Evolutionary conservation across 2,113 vertebrate genomes (phyloP).

Genomic region (Xenus cinereus): DNA sequence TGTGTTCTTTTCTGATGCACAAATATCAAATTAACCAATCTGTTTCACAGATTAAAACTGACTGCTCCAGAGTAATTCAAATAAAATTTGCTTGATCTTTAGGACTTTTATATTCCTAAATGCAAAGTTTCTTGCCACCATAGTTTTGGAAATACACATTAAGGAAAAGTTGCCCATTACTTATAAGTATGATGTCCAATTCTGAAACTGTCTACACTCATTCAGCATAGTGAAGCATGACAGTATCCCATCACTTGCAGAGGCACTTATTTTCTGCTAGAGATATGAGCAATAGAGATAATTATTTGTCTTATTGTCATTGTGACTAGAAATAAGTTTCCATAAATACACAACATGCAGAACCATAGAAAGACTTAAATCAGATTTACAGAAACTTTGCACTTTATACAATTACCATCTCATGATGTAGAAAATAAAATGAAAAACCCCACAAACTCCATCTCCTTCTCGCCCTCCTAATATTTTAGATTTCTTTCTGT

Average conservation of each 20-base stretch:
- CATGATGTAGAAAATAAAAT: not conserved
- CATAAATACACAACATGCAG: not conserved
- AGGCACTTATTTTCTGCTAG: not conserved
- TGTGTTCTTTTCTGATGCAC: not conserved
- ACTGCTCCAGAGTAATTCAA: not conserved
- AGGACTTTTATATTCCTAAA: not conserved
- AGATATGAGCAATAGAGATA: not conserved
- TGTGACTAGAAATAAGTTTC: not conserved
- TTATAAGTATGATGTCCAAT: not conserved
- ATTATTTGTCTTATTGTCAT: slow-evolving; percentile 1
- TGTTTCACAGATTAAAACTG: not conserved
- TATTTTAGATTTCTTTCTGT: not conserved
- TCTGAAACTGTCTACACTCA: not conserved
- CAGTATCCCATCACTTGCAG: not conserved
- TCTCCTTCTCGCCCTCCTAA: not conserved
- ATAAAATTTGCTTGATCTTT: not conserved
- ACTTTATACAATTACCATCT: not conserved
- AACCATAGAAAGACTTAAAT: not conserved
- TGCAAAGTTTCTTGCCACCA: not conserved
- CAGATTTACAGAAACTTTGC: not conserved
- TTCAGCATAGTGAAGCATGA: slow-evolving; percentile 1
- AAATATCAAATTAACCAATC: not conserved
- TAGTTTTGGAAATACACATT: not conserved
- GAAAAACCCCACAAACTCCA: not conserved
- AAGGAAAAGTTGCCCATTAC: not conserved